Evolutionary conservation across 2,797 vertebrate species (phyloP), one percentile per base, ranked within the genome.

Genomic region (Chromobotia macracanthus): DNA sequence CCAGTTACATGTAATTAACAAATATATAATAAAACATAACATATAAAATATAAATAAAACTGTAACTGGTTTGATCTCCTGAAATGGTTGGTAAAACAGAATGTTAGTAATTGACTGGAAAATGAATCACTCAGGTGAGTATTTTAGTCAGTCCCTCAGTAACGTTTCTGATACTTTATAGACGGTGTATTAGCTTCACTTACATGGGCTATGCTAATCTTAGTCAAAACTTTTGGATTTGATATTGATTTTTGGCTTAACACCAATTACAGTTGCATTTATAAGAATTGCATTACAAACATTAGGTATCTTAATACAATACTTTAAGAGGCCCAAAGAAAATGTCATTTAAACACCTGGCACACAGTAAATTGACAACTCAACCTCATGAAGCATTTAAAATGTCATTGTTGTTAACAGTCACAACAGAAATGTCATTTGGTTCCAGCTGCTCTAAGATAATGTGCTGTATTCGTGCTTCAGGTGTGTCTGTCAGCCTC

Each of bases 71-170:
- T 23, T 6, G 13, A 35, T 31, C 2, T 68, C 73, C 83, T 80
- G 48, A 72, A 51, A 80, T 6, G n/a, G 73, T 82, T 80, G 80
- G 9, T 46, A 76, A 71, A 53, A 28, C 51, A 82, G 28, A 25
- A 56, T 35, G 80, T 84, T 80, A 84, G 80, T 82, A 66, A 77
- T 12, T 53, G 28, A 73, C 19, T 16, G 5, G 16, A 58, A 58
- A 23, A 15, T 18, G 21, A 65, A 35, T 58, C 51, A 82, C 25
- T 21, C 21, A 2, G 21, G 64, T 60, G 23, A 15, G 35, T 61
- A 11, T 53, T 18, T 2, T n/a, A 65, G 46, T n/a, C 53, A 9
- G 61, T 64, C 23, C 56, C 31, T 35, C 16, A n/a, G 11, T 38
- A 9, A 64, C 11, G 8, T 64, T 8, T 18, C n/a, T n/a, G n/a